Evolutionary conservation across 2,888 invertebrate genomes (phyloP), one percentile per base, ranked within the genome.

Genomic region (Ophion obscuratus): DNA sequence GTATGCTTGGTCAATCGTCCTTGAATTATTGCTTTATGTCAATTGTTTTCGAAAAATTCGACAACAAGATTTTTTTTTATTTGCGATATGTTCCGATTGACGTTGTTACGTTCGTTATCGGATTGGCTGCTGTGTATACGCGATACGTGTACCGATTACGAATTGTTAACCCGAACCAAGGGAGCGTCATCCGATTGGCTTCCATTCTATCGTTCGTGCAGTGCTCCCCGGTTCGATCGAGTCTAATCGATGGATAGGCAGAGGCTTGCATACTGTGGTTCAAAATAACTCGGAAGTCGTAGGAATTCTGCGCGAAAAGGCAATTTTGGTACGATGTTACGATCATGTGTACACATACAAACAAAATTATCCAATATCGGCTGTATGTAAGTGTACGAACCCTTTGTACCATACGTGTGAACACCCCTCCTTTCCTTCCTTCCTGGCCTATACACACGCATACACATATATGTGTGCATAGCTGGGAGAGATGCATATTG

Each of bases 321-420:
- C 80, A 74, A 81, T 81, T 81, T 81, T 40, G 40, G 17, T 64
- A 17, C 17, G 53, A 53, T 14, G 53, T 53, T 53, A 81, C 66
- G 24, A 59, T 73, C 40, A 11, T 73, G 24, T 73, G 11, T 6
- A 20, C 27, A 27, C n/a, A 36, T 57, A 36, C 17, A 64, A n/a
- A 40, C 24, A 20, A 31, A 44, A 81, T 53, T 73, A 64, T 57
- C 14, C 73, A 59, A 73, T 79, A 79, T 47, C n/a, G 7, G 20
- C 36, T 81, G 27, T 73, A 66, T 73, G 66, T 57, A 20, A 40
- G 11, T 64, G 7, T 36, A 64, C 59, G 14, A 67, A 40, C 20
- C 47, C 70, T 71, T 71, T 80, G 79, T 53, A 71, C 44, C 40
- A 62, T 36, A 62, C n/a, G 11, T 44, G 31, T 17, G 27, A 53